phyloP scores from a whole-genome alignment of 2,113 vertebrate genomes.

The Xyliphius kryptos region DNA sequence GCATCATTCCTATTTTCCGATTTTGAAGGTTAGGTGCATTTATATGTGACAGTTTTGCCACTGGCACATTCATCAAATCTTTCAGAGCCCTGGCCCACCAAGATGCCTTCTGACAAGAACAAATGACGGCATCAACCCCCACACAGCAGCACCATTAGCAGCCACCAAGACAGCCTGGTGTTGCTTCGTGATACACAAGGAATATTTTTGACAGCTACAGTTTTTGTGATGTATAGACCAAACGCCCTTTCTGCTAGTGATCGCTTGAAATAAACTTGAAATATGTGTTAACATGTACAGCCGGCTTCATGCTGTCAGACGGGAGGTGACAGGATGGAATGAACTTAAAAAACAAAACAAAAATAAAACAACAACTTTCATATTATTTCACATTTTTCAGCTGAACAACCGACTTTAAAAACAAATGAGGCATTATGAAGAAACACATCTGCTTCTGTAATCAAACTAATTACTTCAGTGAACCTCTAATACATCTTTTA shows the following conservation, averaged over 20 bases:
- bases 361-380: background rate
- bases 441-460: slow-evolving; percentile 25
- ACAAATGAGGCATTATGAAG: slow-evolving; percentile 24
- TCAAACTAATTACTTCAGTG: slow-evolving; percentile 35
- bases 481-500: slow-evolving; percentile 34
- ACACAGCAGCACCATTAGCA: slow-evolving; percentile 52
- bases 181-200: slow-evolving; percentile 26
- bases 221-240: background rate
- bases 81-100: slow-evolving; percentile 45
- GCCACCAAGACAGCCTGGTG: slow-evolving; percentile 23
- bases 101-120: slow-evolving; percentile 58
- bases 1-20: slow-evolving; percentile 32
- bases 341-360: background rate
- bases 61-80: slow-evolving; percentile 57
- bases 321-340: background rate
- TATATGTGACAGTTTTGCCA: slow-evolving; percentile 51
- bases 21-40: slow-evolving; percentile 58
- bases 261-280: slow-evolving; percentile 7
- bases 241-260: background rate
- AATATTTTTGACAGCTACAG: slow-evolving; percentile 15
- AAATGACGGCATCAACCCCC: slow-evolving; percentile 57
- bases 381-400: background rate
- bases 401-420: slow-evolving; percentile 13
- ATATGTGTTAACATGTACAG: background rate
- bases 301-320: background rate